phyloP scores from a whole-genome alignment of 2,888 invertebrate species.

The Chydorus sphaericus region DNA sequence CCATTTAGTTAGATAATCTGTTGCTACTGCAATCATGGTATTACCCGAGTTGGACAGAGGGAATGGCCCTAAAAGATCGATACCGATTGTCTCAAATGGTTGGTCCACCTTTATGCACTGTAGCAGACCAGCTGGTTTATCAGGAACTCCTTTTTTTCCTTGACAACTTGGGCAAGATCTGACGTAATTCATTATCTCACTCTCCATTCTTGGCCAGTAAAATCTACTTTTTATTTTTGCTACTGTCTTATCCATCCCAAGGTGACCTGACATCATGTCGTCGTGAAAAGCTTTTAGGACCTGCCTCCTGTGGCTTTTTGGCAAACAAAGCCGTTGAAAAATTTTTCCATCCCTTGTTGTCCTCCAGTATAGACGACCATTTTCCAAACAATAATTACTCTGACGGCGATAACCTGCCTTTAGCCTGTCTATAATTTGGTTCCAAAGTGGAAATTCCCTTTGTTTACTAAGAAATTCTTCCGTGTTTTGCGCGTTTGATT shows the following conservation, averaged over 20 bases:
- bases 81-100: slow-evolving; percentile 20
- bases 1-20: slow-evolving; percentile 20
- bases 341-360: neutral
- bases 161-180: slow-evolving; percentile 17
- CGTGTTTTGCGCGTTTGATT: too few relatives aligned
- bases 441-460: neutral
- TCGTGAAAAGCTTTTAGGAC: slow-evolving; percentile 15
- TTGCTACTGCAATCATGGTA: slow-evolving; percentile 18
- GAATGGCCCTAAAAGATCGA: slow-evolving; percentile 20
- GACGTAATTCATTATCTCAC: slow-evolving; percentile 15
- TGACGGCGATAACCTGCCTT: neutral
- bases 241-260: slow-evolving; percentile 17
- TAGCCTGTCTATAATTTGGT: neutral
- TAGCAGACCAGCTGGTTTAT: slow-evolving; percentile 1
- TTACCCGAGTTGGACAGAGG: slow-evolving; percentile 14
- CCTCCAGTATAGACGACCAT: neutral
- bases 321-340: neutral
- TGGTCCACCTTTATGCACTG: slow-evolving; percentile 3
- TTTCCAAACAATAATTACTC: neutral
- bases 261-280: slow-evolving; percentile 16
- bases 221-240: slow-evolving; percentile 13
- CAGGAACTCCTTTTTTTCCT: slow-evolving; percentile 11
- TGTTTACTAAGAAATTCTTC: too few relatives aligned
- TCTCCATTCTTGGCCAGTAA: slow-evolving; percentile 18
- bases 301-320: neutral